Evolutionary conservation across 2,888 invertebrate species (phyloP).

Genomic region (Drosophila neonasuta): DNA sequence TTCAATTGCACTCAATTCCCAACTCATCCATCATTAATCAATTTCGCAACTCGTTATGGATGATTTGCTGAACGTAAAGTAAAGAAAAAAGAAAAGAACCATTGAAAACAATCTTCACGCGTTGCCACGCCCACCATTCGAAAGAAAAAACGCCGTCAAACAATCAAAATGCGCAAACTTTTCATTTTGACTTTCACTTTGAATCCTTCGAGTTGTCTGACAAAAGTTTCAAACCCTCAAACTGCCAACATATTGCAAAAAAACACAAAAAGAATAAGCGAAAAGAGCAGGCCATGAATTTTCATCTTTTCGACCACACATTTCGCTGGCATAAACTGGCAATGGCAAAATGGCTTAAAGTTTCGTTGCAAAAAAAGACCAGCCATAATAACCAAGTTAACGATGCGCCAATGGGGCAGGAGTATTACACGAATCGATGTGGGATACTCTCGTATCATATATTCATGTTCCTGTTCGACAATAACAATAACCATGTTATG

Average conservation of each 20-base stretch:
- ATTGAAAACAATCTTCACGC: slow-evolving; percentile 45
- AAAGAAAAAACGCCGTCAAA: slow-evolving; percentile 35
- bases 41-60: slow-evolving; percentile 56
- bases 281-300: slow-evolving; percentile 7
- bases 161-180: slow-evolving; percentile 49
- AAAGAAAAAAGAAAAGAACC: slow-evolving; percentile 9
- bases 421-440: not conserved
- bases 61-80: slow-evolving; percentile 45
- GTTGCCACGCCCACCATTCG: slow-evolving; percentile 28
- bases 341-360: slow-evolving; percentile 10
- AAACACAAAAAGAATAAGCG: no score
- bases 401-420: slow-evolving; percentile 24
- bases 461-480: not conserved
- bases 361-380: slow-evolving; percentile 12
- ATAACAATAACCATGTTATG: slow-evolving; percentile 6
- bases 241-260: slow-evolving; percentile 1
- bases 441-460: slow-evolving; percentile 14
- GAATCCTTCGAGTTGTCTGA: slow-evolving; percentile 30
- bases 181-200: slow-evolving; percentile 46
- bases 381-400: slow-evolving; percentile 26
- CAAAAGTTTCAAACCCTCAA: slow-evolving; percentile 28
- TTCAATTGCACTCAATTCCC: slow-evolving; percentile 29
- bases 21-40: slow-evolving; percentile 53
- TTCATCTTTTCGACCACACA: slow-evolving; percentile 19
- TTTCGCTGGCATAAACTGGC: slow-evolving; percentile 14